Conservation (phyloP, 2,113 vertebrate genomes). For the Brevimyrus niger region DNA sequence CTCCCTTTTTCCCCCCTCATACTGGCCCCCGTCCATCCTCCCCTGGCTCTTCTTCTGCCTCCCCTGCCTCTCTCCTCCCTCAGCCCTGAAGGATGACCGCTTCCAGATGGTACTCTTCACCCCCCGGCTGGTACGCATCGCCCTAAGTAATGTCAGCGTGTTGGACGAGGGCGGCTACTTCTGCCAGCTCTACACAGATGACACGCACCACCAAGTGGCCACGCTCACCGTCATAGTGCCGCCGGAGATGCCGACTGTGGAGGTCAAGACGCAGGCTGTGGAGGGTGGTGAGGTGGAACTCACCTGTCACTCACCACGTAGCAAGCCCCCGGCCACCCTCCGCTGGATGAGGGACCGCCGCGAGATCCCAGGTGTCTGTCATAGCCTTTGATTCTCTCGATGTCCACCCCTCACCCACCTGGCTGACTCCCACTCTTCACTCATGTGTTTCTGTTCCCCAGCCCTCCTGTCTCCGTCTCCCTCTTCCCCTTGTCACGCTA, state of each 20-base stretch:
- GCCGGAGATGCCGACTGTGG: slow-evolving; percentile 72
- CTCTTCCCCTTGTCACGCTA: background rate
- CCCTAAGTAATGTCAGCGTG: slow-evolving; percentile 74
- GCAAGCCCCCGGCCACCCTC: slow-evolving; percentile 72
- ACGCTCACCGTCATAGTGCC: slow-evolving; percentile 76
- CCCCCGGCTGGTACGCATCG: slow-evolving; percentile 69
- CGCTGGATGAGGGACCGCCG: slow-evolving; percentile 73
- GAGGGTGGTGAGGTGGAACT: slow-evolving; percentile 79
- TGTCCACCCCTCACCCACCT: background rate
- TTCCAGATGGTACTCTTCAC: slow-evolving; percentile 84
- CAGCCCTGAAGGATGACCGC: slow-evolving; percentile 83
- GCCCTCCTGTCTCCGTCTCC: background rate
- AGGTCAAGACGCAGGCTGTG: slow-evolving; percentile 74
- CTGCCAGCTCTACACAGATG: slow-evolving; percentile 85
- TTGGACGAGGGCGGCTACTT: slow-evolving; percentile 84
- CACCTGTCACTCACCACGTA: slow-evolving; percentile 70
- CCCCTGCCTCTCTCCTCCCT: background rate
- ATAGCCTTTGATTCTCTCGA: background rate
- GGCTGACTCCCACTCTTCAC: background rate
- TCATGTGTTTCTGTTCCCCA: background rate
- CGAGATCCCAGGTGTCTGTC: slow-evolving; percentile 67
- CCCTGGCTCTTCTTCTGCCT: background rate
- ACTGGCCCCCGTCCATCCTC: background rate
- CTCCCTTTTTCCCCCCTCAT: background rate
- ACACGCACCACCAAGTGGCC: slow-evolving; percentile 85